Evolutionary conservation across 2,113 vertebrate species (phyloP).

Genomic region (Romanogobio albipinnatus): DNA sequence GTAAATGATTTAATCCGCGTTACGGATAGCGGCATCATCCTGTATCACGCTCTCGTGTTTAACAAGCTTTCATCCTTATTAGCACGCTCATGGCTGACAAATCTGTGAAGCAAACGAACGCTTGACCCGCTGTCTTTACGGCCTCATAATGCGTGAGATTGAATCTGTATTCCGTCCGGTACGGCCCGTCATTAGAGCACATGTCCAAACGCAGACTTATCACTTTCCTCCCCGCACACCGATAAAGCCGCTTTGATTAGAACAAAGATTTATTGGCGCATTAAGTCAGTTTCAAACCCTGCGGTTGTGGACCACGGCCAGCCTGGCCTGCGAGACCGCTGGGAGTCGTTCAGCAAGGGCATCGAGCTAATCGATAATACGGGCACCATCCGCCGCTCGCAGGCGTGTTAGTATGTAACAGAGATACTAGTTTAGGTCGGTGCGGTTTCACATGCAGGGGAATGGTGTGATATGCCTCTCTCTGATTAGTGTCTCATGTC

Average conservation of each 20-base stretch:
- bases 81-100: background rate
- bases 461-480: no score
- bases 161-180: constrained; percentile 55
- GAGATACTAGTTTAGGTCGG: background rate
- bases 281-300: constrained; percentile 71
- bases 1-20: no score
- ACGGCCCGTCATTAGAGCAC: constrained; percentile 71
- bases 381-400: constrained; percentile 52
- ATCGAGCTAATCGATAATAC: constrained; percentile 77
- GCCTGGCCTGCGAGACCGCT: constrained; percentile 61
- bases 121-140: background rate
- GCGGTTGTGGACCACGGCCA: constrained; percentile 71
- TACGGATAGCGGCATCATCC: background rate
- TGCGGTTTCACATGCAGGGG: background rate
- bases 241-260: constrained; percentile 76
- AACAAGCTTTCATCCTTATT: constrained; percentile 64
- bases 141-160: constrained; percentile 55
- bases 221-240: constrained; percentile 60
- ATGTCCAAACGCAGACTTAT: constrained; percentile 70
- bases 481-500: constrained; percentile 68
- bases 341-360: constrained; percentile 77
- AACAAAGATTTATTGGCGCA: constrained; percentile 79
- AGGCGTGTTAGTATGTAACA: background rate
- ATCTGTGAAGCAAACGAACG: background rate
- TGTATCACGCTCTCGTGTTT: constrained; percentile 52